Base-by-base conservation (phyloP, 2,113 vertebrate genomes). In the Zosterops pallidus region DNA sequence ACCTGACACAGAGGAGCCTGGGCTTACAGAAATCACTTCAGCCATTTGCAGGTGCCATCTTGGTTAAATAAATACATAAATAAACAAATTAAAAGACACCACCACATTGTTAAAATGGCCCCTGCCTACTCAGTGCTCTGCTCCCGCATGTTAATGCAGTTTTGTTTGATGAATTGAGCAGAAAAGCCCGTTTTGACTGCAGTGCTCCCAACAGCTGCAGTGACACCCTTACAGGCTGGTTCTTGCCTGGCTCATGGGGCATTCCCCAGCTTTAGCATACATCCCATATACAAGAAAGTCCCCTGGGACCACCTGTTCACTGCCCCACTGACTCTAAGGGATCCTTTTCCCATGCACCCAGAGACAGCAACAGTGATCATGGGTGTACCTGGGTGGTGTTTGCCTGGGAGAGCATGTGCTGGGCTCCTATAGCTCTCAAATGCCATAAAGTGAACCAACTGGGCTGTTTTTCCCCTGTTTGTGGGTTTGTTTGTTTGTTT, bases 281-380 rank as follows among this genome's bases (percentile, higher is more conserved):
- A 3, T 50, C 35, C 59, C 0, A 1, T 5, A 5, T 1, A 39
- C 12, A 14, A 0, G 0, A 56, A 55, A 47, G 9, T 69, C 14
- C 29, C 23, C 41, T 0, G 4, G 37, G 59, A 65, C 31, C 0
- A 2, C 24, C 16, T 28, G 60, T 26, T 76, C 35, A 9, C 55
- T 77, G 33, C 29, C 29, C 21, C 18, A 23, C 22, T 14, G 9
- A 18, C 29, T 11, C 14, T 21, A 12, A 62, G 23, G 12, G 18
- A 21, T 0, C 37, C 41, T 83, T 50, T 79, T 39, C 16, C 74
- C 42, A 21, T 9, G 2, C 33, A 28, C 21, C 28, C 5, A 2
- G 47, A 80, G 71, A 23, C 0, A 64, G 41, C 37, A 65, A 28
- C 52, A 12, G 12, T 0, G 2, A n/a, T 52, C 3, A 2, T 1